A percentile compares a stretch with the other conserved stretches of the same genome.
Evolutionary conservation across 2,888 invertebrate genomes (phyloP).

Genomic region (Actias luna): DNA sequence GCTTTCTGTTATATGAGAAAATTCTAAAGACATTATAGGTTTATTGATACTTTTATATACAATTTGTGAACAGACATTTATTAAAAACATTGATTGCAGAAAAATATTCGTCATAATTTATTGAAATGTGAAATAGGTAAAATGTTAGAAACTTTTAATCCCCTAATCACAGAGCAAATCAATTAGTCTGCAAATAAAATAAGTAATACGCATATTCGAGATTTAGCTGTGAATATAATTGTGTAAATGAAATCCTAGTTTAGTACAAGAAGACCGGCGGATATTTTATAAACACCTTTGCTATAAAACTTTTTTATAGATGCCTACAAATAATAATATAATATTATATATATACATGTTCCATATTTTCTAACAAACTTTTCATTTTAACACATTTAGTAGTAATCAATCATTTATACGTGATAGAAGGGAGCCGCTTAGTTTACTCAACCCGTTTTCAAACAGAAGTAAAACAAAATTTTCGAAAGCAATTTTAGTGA

Average conservation of each 20-base stretch:
- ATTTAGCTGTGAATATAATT: too few species aligned
- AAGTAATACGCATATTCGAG: too few species aligned
- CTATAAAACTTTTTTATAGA: too few species aligned
- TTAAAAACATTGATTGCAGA: too few species aligned
- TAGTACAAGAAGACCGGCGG: too few species aligned
- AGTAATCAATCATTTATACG: constrained; percentile 13
- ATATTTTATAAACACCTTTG: too few species aligned
- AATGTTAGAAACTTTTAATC: too few species aligned
- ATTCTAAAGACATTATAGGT: constrained; percentile 30
- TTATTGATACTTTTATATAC: constrained; percentile 12
- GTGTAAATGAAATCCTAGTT: too few species aligned
- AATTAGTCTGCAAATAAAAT: too few species aligned
- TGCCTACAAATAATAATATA: background rate
- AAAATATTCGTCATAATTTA: too few species aligned
- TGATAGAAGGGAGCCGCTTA: background rate
- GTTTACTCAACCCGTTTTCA: constrained; percentile 10
- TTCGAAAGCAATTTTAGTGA: constrained; percentile 15
- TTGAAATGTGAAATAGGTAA: too few species aligned
- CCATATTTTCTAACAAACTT: background rate
- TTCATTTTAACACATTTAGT: background rate
- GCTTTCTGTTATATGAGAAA: constrained; percentile 37
- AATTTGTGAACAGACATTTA: background rate
- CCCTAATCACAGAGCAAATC: too few species aligned
- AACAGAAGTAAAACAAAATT: constrained; percentile 15
- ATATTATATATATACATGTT: background rate